Evolutionary conservation across 2,888 invertebrate species (phyloP), one percentile per base, ranked within the genome.

Genomic region (Aromia moschata): DNA sequence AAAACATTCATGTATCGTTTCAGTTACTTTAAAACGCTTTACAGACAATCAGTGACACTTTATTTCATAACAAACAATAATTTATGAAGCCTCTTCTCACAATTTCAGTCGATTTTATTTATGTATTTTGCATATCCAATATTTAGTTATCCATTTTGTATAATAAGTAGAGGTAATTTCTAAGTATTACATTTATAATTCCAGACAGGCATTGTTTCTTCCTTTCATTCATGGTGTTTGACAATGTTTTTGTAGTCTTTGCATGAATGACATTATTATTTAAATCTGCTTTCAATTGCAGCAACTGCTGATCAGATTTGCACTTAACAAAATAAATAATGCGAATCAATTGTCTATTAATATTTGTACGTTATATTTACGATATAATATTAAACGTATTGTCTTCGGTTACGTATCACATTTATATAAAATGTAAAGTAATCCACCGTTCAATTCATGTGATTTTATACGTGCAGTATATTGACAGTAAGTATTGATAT

Each of bases 201-300:
- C 78, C 66, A 75, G 76, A 74, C 77, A 74, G 70, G 74, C 70
- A 68, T 73, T 75, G 72, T 74, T 72, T 71, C 76, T 77, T 78
- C 78, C 78, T 77, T 70, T 74, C 77, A 77, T 78, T 77, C 77
- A 77, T 70, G 70, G 69, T 71, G 73, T 72, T 74, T 74, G 73
- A 74, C 74, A 74, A 70, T 64, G 70, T 74, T 73, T 72, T 72
- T 70, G 72, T 73, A 70, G 62, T 70, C 70, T 65, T 64, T 64
- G 64, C 67, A 63, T 70, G 73, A 71, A 74, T 73, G 74, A 74
- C 72, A 72, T 70, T 69, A 70, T 69, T 71, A 70, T 72, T 66
- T 67, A 68, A 64, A 49, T 49, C 49, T 38, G 38, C 38, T 52
- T 52, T 52, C 52, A 52, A 41, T 52, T 25, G 30, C 52, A 30